Evolutionary conservation across 1,140 invertebrate genomes (phyloP), one percentile per base, ranked within the genome.

Genomic region (Ooceraea biroi): DNA sequence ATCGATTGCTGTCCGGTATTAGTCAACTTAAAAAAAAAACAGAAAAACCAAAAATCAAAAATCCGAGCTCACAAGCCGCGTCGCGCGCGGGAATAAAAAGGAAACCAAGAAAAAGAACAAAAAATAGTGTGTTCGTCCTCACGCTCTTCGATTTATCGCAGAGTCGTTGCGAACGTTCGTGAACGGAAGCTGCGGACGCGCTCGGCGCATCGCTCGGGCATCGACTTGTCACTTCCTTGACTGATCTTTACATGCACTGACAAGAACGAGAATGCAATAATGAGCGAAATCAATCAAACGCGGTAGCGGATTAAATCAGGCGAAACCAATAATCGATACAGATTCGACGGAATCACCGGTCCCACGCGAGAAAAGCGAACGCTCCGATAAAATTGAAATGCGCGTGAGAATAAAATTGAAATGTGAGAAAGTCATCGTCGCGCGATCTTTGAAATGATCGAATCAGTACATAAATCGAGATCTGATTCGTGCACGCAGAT

Each of bases 1-100:
- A 92, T 93, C 92, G 90, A 88, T 88, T 93, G 92, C 91, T 93
- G 93, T 94, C 93, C 93, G 90, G 92, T 94, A 93, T 94, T 94
- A 94, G 93, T 94, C 93, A 94, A 94, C 93, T 94, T 94, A 94
- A 94, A 94, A 94, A 93, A 92, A 91, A 92, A 92, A 92, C 92
- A 91, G 90, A 93, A 90, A 93, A 92, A 92, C 92, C 86, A 92
- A 93, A 93, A 94, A 92, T 91, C 87, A 92, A 93, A 92, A 92
- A 85, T 92, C 88, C 88, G 92, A 93, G 91, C 85, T 90, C 72
- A 85, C 73, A 83, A 46, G 48, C 22, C 76, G 11, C 8, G 65
- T 77, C 52, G 66, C 44, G 61, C n/a, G 61, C 44, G 27, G n/a
- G 8, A 11, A 25, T 25, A 3, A 19, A 3, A 46, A 66, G 77